Evolutionary conservation across 2,113 vertebrate species (phyloP), one percentile per base, ranked within the genome.

Genomic region (Boleophthalmus pectinirostris): DNA sequence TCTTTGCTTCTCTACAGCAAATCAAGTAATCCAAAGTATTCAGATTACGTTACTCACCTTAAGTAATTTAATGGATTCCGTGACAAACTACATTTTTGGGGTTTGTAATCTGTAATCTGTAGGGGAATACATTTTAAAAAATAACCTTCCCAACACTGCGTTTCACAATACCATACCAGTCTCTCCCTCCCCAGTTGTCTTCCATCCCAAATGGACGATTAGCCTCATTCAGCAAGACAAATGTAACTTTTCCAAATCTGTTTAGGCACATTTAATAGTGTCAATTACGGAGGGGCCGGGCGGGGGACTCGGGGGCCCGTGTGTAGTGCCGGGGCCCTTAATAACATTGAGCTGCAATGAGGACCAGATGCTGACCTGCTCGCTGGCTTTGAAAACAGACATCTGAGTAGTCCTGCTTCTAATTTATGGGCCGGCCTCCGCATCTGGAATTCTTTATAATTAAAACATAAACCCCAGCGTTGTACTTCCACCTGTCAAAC

Each of bases 381-480:
- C 94, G 94, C 94, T 95, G 93, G 87, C 96, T 96, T 97, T 97
- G 95, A 96, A 97, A 96, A 96, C 96, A 96, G 96, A 96, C 94
- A 95, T 96, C 94, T 89, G 94, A 97, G 95, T 92, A 93, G 94
- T 92, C 96, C 96, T 98, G 96, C 95, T 96, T 98, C 96, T 98
- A 95, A 98, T 99, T 97, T 98, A 96, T 92, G 91, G 91, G 93
- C 87, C 94, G 87, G 93, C 91, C 94, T 96, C 93, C 94, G 96
- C 97, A 98, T 99, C 97, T 99, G 97, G 96, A 97, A 96, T 97
- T 95, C 95, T 94, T 99, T 99, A 98, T 96, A 98, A 99, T 98
- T 98, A 97, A 97, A 97, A 97, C 95, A 85, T 95, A 96, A 97
- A 97, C 96, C 96, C 94, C 94, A 94, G 93, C 94, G 95, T 96